Evolutionary conservation across 2,113 vertebrate genomes (phyloP), one percentile per base, ranked within the genome.

Genomic region (Leucopsar rothschildi): DNA sequence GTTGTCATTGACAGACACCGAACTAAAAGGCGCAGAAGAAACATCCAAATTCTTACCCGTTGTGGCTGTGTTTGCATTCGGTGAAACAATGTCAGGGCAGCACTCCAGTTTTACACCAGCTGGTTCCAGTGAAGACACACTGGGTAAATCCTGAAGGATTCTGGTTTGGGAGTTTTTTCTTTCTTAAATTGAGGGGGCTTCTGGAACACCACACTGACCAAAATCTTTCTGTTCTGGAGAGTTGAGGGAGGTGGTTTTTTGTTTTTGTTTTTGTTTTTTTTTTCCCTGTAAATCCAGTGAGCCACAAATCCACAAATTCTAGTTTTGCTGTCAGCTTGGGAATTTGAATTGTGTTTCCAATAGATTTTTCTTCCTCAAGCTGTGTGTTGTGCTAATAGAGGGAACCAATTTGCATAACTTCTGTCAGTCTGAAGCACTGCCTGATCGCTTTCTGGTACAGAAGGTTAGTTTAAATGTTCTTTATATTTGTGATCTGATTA

Each of bases 181-280:
- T 50, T 39, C 66, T 63, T 15, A 52, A 47, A 61, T 56, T 12
- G 23, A 31, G 10, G 8, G 9, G 25, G 20, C 8, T 60, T 44
- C 61, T 60, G 40, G 24, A 33, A 42, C 19, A 44, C 31, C 27
- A 4, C 21, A 3, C 11, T 31, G 61, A 53, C 19, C 1, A 4
- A 47, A 68, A 31, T 35, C 23, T 18, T 45, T 15, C 77, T 75
- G 22, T 15, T 6, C 10, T 9, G 7, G 33, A 25, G 40, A 55
- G 11, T 5, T 9, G 20, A 9, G 4, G 3, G 50, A 4, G 15
- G 1, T 20, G 15, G 2, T 44, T 15, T 5, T 1, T 1, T 0
- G 2, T 0, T 33, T 12, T 49, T 64, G 17, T 18, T 14, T 0
- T 33, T 11, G 44, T 73, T 20, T 18, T 14, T 44, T 15, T 5